Base-by-base conservation (phyloP, 2,797 vertebrate species). In the Phrynocephalus vlangalii region DNA sequence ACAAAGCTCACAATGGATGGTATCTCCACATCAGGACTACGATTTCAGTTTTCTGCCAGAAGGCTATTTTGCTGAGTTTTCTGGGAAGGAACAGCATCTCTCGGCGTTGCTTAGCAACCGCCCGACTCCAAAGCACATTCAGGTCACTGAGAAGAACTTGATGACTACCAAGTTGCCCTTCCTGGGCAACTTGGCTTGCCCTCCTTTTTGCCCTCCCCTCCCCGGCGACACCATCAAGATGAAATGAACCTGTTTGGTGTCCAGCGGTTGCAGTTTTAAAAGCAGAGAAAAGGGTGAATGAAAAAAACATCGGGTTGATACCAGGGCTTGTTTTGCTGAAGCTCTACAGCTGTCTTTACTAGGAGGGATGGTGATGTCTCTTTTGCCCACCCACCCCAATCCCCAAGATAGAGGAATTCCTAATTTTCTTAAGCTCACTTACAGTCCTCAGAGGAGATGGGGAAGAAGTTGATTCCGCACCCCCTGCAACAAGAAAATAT, bases 101-200 rank as follows among this genome's bases (percentile, higher is more conserved):
- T 73, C 48, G 33, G 2, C 10, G 79, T 83, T 87, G 80, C 86
- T 20, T 88, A 82, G 86, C 86, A 84, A 88, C 82, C 1, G 33
- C 67, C 67, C 50, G 33, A 66, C 30, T 83, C 33, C 9, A 71
- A 44, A 44, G 81, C 63, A 56, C 75, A 79, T 83, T 30, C 81
- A 83, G 82, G 82, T 79, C 87, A 84, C 72, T 84, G 50, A 38
- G 24, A 70, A 72, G 82, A 44, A 56, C 50, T 72, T 24, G 67
- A 83, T 84, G 82, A 26, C 66, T 83, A 63, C 38, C 10, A 50
- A 76, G 68, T 67, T 26, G 73, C 11, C 38, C 63, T 82, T 63
- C 68, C 52, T 81, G 68, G 63, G 63, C n/a, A 56, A 80, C 48
- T 6, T 30, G 38, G 48, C 75, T 72, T 30, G 30, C n/a, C 72